Evolutionary conservation across 2,888 invertebrate genomes (phyloP), one percentile per base, ranked within the genome.

Genomic region (Lithosia quadra): DNA sequence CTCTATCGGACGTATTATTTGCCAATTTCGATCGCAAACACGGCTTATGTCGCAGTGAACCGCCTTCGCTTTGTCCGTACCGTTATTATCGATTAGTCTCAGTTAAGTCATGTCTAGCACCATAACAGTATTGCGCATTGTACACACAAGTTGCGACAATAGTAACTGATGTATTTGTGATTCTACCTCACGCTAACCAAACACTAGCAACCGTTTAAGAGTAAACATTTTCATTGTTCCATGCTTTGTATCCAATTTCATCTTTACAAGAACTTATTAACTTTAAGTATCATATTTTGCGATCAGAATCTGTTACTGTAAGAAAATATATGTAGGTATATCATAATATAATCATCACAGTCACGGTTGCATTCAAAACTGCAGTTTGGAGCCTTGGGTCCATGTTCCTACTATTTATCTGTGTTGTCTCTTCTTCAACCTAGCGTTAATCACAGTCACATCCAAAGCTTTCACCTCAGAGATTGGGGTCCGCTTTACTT

Each of bases 1-100:
- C 72, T 73, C 76, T 80, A 82, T 80, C 77, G 79, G 72, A 74
- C 80, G 75, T 76, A 72, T 72, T 75, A 74, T 75, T 75, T 77
- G 75, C 69, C 70, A 72, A 77, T 76, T 73, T 75, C 62, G 72
- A 79, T 69, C 72, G 71, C 77, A 76, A 77, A 80, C 69, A 76
- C 67, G 65, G 72, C 73, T 73, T 69, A 69, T 73, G 69, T 76
- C 75, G 77, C 68, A 75, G 71, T 75, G 71, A 75, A 73, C 77
- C 75, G 78, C 79, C 79, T 76, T 75, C 75, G 65, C 58, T 74
- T 56, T 63, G 70, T 77, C 36, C 67, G 69, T 78, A 76, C 80
- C 78, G 73, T 75, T 76, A 81, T 82, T 81, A 79, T 66, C 75
- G 77, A 85, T 86, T 86, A 78, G 84, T 78, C 77, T 75, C 83